phyloP scores from a whole-genome alignment of 1,140 invertebrate genomes.

The Macrotrachela quadricornifera region DNA sequence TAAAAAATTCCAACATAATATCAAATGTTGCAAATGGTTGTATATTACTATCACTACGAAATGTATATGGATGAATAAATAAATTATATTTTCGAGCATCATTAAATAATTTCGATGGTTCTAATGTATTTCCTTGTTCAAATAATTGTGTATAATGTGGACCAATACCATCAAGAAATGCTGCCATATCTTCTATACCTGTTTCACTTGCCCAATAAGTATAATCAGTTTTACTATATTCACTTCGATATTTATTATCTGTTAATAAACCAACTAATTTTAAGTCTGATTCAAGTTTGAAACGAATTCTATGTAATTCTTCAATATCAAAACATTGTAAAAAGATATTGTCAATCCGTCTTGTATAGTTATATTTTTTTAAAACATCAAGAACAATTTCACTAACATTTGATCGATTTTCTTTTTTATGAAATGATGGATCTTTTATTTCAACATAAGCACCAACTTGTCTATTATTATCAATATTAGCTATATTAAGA shows the following conservation, averaged over 20 bases:
- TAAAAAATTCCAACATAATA: neutral
- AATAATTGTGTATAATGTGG: constrained; percentile 1
- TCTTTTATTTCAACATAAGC: constrained; percentile 7
- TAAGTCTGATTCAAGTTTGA: neutral
- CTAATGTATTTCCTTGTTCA: neutral
- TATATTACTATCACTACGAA: neutral
- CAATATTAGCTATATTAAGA: neutral
- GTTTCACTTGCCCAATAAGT: neutral
- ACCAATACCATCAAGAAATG: constrained; percentile 8
- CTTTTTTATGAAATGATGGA: constrained; percentile 3
- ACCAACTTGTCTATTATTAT: neutral
- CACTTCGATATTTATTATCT: neutral
- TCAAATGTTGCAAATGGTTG: neutral
- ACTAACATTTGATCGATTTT: constrained; percentile 5
- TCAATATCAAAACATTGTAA: constrained; percentile 6
- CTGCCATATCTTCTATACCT: constrained; percentile 1
- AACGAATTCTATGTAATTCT: neutral
- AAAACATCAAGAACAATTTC: constrained; percentile 6
- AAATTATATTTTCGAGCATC: constrained; percentile 2
- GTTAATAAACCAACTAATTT: neutral
- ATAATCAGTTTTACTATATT: neutral
- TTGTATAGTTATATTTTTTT: neutral
- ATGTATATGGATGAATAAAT: constrained; percentile 7
- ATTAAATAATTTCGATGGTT: neutral
- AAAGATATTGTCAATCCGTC: neutral